Evolutionary conservation across 2,797 vertebrate species (phyloP), one percentile per base, ranked within the genome.

Genomic region (Pelobates cultripes): DNA sequence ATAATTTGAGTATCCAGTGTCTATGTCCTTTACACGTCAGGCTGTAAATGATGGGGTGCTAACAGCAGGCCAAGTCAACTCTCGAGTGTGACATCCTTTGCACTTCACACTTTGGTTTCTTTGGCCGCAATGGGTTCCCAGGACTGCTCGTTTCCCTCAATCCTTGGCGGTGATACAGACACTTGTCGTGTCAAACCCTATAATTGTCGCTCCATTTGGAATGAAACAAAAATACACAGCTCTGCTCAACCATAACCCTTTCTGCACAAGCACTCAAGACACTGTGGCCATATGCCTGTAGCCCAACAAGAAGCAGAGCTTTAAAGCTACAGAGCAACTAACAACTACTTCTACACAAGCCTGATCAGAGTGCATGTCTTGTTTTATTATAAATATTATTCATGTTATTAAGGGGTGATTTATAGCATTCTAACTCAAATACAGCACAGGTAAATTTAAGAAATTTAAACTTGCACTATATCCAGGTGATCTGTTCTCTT

Each of bases 91-190:
- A 90, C 89, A 90, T 89, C 87, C 86, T 87, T 88, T 79, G 85
- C 3, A 1, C 89, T 86, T 64, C 90, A 90, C 87, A 64, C 61
- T 64, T 64, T 75, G 0, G 85, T 90, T 90, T 88, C 87, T 86
- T 87, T 90, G 91, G 89, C 89, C 0, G 17, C 84, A 88, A 86
- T 87, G 87, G 81, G 86, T 40, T 78, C 88, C 89, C 90, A 90
- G 89, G 86, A 89, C 91, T 91, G 87, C 89, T 89, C 88, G 87
- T 88, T 88, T 91, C 90, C 90, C 89, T 91, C 85, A 92, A 88
- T 88, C 87, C 75, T 89, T 93, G 93, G 93, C 93, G 89, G 7
- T n/a, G 89, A 86, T 88, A 88, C 89, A 91, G 86, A 81, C 86
- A 66, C 88, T 85, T 88, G 1, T 86, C 88, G 80, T 83, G 55